Evolutionary conservation across 2,888 invertebrate genomes (phyloP).

Genomic region (Ptychoptera albimana): DNA sequence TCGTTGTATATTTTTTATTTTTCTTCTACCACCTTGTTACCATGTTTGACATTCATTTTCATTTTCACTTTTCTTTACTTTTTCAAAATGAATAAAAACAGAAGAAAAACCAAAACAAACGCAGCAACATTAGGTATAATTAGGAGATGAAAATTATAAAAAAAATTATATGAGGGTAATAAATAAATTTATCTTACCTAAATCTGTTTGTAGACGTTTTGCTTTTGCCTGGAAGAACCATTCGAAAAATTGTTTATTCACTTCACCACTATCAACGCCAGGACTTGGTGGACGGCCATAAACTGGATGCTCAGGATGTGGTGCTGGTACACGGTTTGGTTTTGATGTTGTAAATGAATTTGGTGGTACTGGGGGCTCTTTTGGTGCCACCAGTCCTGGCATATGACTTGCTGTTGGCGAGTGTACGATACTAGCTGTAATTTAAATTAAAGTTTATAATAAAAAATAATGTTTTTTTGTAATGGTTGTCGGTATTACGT

Average conservation of each 20-base stretch:
- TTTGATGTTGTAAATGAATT: neutral
- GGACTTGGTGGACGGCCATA: neutral
- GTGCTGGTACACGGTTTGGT: neutral
- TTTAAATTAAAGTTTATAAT: neutral
- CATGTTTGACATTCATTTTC: no score
- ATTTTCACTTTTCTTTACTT: neutral
- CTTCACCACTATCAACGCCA: neutral
- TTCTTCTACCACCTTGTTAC: no score
- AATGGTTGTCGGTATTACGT: no score
- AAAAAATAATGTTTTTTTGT: no score
- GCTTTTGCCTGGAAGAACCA: slow-evolving; percentile 13
- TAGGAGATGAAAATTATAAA: no score
- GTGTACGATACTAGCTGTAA: neutral
- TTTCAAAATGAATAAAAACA: neutral
- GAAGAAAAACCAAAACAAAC: neutral
- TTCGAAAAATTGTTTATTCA: slow-evolving; percentile 10
- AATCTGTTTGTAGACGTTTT: slow-evolving; percentile 6
- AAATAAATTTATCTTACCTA: slow-evolving; percentile 5
- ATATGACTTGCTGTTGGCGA: slow-evolving; percentile 9
- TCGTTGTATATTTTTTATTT: no score
- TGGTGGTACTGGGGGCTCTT: slow-evolving; percentile 4
- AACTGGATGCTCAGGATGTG: neutral
- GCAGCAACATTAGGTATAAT: neutral
- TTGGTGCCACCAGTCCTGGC: slow-evolving; percentile 8
- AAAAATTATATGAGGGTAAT: no score